Base-by-base conservation (phyloP, 2,888 invertebrate species). In the Drosophila paranaensis region DNA sequence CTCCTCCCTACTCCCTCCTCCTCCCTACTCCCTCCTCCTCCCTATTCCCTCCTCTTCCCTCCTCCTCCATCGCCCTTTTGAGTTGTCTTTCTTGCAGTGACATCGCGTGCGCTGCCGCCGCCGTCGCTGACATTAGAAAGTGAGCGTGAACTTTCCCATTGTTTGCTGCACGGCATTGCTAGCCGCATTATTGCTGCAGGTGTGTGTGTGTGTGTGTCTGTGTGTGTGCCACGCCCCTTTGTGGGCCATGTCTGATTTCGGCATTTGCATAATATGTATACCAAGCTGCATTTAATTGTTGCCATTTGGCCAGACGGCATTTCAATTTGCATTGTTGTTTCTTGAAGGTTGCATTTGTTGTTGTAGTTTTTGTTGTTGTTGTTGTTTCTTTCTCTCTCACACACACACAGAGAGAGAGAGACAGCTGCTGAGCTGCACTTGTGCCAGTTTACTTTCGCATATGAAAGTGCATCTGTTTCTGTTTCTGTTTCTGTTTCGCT, bases 91-190 rank as follows among this genome's bases (percentile, higher is more conserved):
- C 33, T 35, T 50, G 16, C 48, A 54, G 48, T 74, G 66, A 71
- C 61, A 74, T 74, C 77, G 81, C 81, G 79, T 81, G 80, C 67
- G 57, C 27, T 51, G 71, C 72, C 27, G 27, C 27, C 27, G 27
- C 27, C 27, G 27, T 60, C 73, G 45, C 27, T 77, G 75, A 68
- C 72, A 77, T 65, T 82, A 78, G 81, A 81, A 81, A 81, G 81
- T 81, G 71, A 81, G 82, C 80, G 82, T 80, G 76, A 82, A 82
- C 82, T 82, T 82, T 81, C 82, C 69, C 82, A 82, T 80, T 76
- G 60, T 62, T 69, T 60, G 58, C 60, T 62, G 71, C 51, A 46
- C 42, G 60, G 40, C 71, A 73, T 71, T 62, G 67, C 42, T 45
- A 71, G 60, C 62, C 63, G 56, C 68, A 60, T 50, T 58, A 58